A percentile compares a stretch with the other conserved stretches of the same genome.
These are phyloP conservation scores for Altica lythri DNA, from an alignment of 2,888 invertebrate species.

Conservation along the genomic window DNA sequence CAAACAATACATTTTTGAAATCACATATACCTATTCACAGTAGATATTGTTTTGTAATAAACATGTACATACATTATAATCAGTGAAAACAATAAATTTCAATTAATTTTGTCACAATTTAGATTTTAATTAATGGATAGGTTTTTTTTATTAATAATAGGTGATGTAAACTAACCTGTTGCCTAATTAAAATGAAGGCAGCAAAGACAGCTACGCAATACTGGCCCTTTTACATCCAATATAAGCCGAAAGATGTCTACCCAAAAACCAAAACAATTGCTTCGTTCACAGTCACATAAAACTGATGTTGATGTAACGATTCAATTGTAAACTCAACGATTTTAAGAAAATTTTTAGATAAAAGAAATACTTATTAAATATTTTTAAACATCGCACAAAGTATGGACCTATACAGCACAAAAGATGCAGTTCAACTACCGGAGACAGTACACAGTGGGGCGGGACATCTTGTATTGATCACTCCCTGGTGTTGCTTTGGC, in stretches of 20 bases:
- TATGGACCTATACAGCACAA: conserved; percentile 32
- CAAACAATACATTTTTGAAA: too few species aligned
- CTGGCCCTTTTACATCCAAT: not conserved
- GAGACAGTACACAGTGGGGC: conserved; percentile 36
- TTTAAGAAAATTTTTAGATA: too few species aligned
- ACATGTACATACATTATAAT: too few species aligned
- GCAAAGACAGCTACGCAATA: conserved; percentile 8
- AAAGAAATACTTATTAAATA: too few species aligned
- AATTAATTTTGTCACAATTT: too few species aligned
- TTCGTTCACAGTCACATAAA: conserved; percentile 24
- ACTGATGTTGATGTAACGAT: too few species aligned
- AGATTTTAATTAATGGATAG: too few species aligned
- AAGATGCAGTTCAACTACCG: conserved; percentile 39
- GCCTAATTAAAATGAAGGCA: conserved; percentile 5
- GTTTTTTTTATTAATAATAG: too few species aligned
- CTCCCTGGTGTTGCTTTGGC: conserved; percentile 31
- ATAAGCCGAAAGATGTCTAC: not conserved
- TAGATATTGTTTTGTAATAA: too few species aligned
- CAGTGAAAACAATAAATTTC: too few species aligned
- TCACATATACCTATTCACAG: too few species aligned
- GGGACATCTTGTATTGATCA: conserved; percentile 45
- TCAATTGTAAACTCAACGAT: too few species aligned
- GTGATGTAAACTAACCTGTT: conserved; percentile 15
- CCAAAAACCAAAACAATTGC: conserved; percentile 17
- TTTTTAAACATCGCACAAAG: not conserved